Evolutionary conservation across 2,888 invertebrate genomes (phyloP).

Genomic region (Erynnis tages): DNA sequence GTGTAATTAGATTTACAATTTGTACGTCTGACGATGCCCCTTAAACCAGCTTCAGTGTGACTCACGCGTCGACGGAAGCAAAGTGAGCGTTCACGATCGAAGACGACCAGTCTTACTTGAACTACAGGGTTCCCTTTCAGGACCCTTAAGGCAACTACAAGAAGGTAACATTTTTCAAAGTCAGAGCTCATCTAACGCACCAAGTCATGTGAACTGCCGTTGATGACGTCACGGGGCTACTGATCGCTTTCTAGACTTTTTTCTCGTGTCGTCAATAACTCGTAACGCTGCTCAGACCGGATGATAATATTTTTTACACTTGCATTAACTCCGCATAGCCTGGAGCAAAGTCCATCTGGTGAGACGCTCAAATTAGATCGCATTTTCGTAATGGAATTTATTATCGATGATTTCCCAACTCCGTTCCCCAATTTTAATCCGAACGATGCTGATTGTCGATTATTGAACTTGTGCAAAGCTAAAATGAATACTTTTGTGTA

Average conservation of each 20-base stretch:
- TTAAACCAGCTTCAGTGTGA: slow-evolving; percentile 51
- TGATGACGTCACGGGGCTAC: slow-evolving; percentile 41
- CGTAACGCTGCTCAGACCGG: slow-evolving; percentile 41
- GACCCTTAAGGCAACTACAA: slow-evolving; percentile 29
- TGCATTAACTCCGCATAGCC: slow-evolving; percentile 5
- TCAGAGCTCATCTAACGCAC: slow-evolving; percentile 35
- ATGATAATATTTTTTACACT: slow-evolving; percentile 38
- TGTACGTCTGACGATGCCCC: slow-evolving; percentile 41
- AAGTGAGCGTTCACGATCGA: slow-evolving; percentile 49
- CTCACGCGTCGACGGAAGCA: slow-evolving; percentile 57
- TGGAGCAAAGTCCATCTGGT: slow-evolving; percentile 3
- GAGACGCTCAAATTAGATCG: neutral
- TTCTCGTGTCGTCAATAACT: slow-evolving; percentile 34
- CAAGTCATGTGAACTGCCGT: slow-evolving; percentile 30
- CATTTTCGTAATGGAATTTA: neutral
- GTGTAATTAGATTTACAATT: slow-evolving; percentile 56
- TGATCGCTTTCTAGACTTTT: slow-evolving; percentile 38
- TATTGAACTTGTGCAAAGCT: slow-evolving; percentile 1
- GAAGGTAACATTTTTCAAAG: slow-evolving; percentile 34
- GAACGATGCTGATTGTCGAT: neutral
- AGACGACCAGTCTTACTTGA: slow-evolving; percentile 47
- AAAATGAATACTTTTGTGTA: neutral
- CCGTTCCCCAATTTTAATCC: neutral
- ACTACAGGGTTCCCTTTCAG: slow-evolving; percentile 37
- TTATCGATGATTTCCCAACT: neutral